Evolutionary conservation across 1,140 invertebrate species (phyloP).

Genomic region (Gerris buenoi): DNA sequence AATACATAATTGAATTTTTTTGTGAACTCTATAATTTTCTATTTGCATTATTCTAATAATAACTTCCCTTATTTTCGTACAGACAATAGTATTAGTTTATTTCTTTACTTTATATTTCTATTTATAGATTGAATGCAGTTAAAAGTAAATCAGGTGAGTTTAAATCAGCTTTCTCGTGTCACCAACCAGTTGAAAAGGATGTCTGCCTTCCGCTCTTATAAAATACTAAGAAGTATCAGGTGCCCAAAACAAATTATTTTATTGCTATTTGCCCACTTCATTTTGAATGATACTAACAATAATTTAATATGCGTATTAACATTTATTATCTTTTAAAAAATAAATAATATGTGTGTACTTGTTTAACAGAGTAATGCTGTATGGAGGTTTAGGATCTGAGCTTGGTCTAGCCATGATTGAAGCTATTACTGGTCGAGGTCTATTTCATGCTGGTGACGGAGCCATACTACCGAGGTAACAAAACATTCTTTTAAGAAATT

Average conservation of each 20-base stretch:
- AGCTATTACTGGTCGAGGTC: constrained; percentile 29
- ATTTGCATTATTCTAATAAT: no score
- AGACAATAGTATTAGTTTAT: background rate
- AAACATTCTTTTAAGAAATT: no score
- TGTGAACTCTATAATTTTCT: background rate
- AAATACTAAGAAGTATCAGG: no score
- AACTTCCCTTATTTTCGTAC: background rate
- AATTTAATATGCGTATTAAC: no score
- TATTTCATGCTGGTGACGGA: constrained; percentile 31
- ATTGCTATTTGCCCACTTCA: no score
- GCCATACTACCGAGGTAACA: constrained; percentile 24
- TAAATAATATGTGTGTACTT: no score
- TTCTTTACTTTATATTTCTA: background rate
- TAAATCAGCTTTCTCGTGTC: background rate
- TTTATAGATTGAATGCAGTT: background rate
- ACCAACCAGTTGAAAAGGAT: background rate
- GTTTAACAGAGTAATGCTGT: constrained; percentile 27
- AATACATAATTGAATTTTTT: background rate
- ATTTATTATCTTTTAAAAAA: no score
- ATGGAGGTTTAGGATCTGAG: constrained; percentile 34
- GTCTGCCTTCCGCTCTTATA: background rate
- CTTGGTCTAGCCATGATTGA: constrained; percentile 32
- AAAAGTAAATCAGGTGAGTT: background rate
- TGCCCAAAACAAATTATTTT: no score
- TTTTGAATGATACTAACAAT: no score